phyloP scores from a whole-genome alignment of 1,140 invertebrate genomes.

The Trialeurodes vaporariorum region DNA sequence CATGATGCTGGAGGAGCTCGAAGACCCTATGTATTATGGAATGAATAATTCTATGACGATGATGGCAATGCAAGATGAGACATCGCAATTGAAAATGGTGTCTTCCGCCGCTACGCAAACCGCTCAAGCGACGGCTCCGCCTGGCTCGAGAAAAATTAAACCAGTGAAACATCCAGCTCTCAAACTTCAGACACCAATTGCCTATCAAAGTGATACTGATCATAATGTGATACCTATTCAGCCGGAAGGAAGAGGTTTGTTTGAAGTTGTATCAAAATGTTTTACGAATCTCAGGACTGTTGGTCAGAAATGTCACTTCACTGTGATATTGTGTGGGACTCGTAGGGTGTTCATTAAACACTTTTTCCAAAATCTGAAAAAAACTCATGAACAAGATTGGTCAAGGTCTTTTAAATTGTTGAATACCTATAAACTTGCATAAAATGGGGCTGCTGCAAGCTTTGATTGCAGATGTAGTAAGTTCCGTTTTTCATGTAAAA shows the following conservation, averaged over 20 bases:
- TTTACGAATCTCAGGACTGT: too few relatives aligned
- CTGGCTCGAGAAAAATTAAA: slow-evolving; percentile 51
- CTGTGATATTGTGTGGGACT: too few relatives aligned
- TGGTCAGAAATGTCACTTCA: too few relatives aligned
- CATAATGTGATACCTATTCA: slow-evolving; percentile 64
- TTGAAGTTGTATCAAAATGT: too few relatives aligned
- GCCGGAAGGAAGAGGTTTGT: slow-evolving; percentile 68
- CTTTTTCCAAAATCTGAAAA: too few relatives aligned
- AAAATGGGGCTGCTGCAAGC: too few relatives aligned
- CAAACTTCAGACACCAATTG: slow-evolving; percentile 63
- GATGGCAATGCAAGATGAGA: slow-evolving; percentile 11
- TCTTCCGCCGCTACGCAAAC: slow-evolving; percentile 44
- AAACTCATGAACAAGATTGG: too few relatives aligned
- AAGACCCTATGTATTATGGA: slow-evolving; percentile 20
- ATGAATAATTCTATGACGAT: neutral
- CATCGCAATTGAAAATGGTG: slow-evolving; percentile 24
- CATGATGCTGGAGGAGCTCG: slow-evolving; percentile 27
- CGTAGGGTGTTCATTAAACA: too few relatives aligned
- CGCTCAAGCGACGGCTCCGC: slow-evolving; percentile 38
- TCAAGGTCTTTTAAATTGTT: too few relatives aligned
- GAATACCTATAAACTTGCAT: too few relatives aligned
- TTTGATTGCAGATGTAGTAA: too few relatives aligned
- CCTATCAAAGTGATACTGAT: slow-evolving; percentile 65
- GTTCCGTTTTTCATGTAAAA: too few relatives aligned
- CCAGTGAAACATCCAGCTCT: slow-evolving; percentile 61